Evolutionary conservation across 64 coral and sea anemone species (phyloP).

Genomic region (Pachyseris speciosa): DNA sequence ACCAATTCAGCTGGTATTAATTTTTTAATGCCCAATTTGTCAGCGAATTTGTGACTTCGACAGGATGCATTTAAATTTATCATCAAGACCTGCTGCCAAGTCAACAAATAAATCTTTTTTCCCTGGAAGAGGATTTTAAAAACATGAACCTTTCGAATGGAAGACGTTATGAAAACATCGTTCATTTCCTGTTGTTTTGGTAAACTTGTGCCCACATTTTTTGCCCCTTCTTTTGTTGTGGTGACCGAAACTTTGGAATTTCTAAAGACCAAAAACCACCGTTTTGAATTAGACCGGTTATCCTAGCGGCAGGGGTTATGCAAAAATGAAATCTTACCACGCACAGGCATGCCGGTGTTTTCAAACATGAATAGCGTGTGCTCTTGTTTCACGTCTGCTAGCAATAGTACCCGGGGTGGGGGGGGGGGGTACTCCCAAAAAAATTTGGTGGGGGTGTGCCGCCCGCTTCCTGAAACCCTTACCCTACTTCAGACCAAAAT

Average conservation of each 20-base stretch:
- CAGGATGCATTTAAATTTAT: not conserved
- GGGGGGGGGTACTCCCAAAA: too few species aligned
- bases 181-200: not conserved
- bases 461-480: too few species aligned
- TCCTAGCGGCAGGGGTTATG: not conserved
- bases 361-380: constrained; percentile 9
- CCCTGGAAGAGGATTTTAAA: too few species aligned
- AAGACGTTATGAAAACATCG: too few species aligned
- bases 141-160: not conserved
- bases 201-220: constrained; percentile 1
- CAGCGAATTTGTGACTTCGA: not conserved
- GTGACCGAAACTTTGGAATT: not conserved
- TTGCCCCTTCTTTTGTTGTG: not conserved
- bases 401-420: too few species aligned
- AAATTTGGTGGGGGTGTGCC: too few species aligned
- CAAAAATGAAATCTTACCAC: not conserved
- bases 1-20: too few species aligned
- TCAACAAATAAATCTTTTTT: not conserved
- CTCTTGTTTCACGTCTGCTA: not conserved
- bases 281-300: not conserved
- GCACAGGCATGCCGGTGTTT: not conserved
- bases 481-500: too few species aligned
- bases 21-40: constrained; percentile 29
- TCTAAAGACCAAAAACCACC: not conserved
- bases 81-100: not conserved